A percentile compares a stretch with the other conserved stretches of the same genome.
phyloP scores from a whole-genome alignment of 2,113 vertebrate genomes.

The Hydropotes inermis region DNA sequence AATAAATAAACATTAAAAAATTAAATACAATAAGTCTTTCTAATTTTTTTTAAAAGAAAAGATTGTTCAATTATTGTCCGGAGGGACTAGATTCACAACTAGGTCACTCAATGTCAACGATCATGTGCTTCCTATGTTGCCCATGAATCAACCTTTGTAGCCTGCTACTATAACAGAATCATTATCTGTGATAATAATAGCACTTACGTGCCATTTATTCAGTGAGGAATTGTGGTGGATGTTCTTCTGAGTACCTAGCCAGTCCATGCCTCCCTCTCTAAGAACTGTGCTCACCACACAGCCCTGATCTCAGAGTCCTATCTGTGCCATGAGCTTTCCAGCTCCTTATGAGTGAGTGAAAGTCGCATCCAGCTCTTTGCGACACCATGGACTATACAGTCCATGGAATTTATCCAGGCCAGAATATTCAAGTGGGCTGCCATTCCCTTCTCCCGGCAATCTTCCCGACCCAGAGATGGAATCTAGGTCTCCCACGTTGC shows the following conservation, averaged over 20 bases:
- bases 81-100: neutral
- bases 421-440: neutral
- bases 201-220: neutral
- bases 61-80: neutral
- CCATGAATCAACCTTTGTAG: neutral
- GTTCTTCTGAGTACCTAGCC: neutral
- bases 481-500: neutral
- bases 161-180: neutral
- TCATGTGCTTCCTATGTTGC: neutral
- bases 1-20: neutral
- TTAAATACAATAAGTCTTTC: neutral
- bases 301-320: neutral
- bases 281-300: neutral
- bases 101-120: neutral
- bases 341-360: neutral
- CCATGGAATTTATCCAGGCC: neutral
- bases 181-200: neutral
- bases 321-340: neutral
- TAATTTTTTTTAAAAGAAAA: neutral
- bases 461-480: neutral
- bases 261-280: neutral
- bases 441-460: neutral
- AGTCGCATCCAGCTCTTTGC: neutral
- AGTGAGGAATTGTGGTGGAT: neutral
- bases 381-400: neutral